Evolutionary conservation across 2,797 vertebrate genomes (phyloP).

Genomic region (Sebastes cheni): DNA sequence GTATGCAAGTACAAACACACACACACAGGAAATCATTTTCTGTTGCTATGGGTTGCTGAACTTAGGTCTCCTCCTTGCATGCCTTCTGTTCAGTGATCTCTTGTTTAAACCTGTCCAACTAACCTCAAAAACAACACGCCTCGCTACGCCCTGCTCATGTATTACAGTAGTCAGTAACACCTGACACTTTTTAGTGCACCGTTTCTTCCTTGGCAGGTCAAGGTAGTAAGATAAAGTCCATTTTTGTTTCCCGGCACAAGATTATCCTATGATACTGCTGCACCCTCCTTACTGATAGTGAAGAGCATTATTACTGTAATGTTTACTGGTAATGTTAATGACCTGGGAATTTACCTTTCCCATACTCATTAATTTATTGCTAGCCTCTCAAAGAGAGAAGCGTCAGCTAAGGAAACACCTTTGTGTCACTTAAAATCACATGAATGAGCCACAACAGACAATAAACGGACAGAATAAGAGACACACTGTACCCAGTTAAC

Average conservation of each 20-base stretch:
- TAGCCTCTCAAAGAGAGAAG: background rate
- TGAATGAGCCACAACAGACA: background rate
- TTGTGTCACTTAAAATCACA: background rate
- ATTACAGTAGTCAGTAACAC: background rate
- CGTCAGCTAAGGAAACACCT: background rate
- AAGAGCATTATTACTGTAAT: background rate
- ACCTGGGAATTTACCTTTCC: background rate
- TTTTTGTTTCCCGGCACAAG: conserved; percentile 2
- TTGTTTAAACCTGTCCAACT: conserved; percentile 30
- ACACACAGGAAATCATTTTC: background rate
- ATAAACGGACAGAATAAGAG: background rate
- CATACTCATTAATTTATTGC: background rate
- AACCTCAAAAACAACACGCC: conserved; percentile 3
- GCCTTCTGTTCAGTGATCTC: background rate
- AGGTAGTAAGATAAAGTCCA: background rate
- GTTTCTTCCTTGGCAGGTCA: background rate
- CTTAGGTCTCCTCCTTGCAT: background rate
- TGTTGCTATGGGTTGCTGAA: background rate
- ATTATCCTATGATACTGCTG: background rate
- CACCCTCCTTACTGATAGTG: background rate
- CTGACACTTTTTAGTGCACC: background rate
- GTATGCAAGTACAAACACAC: background rate
- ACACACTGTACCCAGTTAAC: background rate
- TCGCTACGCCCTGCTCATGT: conserved; percentile 19
- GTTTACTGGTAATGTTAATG: background rate